These are phyloP conservation scores for Nothobranchius furzeri DNA, from an alignment of 2,113 vertebrate species.

Conservation along the genomic window DNA sequence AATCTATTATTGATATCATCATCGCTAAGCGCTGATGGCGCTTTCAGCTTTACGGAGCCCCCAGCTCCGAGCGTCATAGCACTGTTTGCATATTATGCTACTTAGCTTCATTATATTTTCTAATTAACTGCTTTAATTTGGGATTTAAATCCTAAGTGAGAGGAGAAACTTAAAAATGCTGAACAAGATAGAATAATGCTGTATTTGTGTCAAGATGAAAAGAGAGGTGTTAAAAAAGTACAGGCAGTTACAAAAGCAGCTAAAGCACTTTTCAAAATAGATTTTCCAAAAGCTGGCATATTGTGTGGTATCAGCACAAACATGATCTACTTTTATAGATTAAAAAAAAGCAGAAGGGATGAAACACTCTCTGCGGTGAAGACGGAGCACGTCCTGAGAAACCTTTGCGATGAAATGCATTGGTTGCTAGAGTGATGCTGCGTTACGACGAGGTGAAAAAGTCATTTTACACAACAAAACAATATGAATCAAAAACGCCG, in stretches of 20 bases:
- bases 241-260: constrained; percentile 48
- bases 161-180: constrained; percentile 70
- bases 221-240: constrained; percentile 44
- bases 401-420: constrained; percentile 60
- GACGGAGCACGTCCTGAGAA: constrained; percentile 53
- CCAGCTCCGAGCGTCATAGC: constrained; percentile 67
- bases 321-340: constrained; percentile 51
- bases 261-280: constrained; percentile 52
- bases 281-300: constrained; percentile 34
- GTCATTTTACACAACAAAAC: constrained; percentile 67
- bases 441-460: constrained; percentile 46
- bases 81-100: constrained; percentile 77
- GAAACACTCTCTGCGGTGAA: constrained; percentile 13
- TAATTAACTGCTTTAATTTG: constrained; percentile 79
- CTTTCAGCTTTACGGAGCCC: constrained; percentile 62
- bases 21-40: constrained; percentile 72
- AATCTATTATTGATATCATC: constrained; percentile 80
- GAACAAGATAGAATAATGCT: constrained; percentile 70
- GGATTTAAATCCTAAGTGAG: constrained; percentile 71
- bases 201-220: constrained; percentile 67
- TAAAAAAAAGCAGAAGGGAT: background rate
- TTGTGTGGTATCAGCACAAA: constrained; percentile 68
- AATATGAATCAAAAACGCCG: constrained; percentile 68
- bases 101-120: constrained; percentile 79
- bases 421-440: constrained; percentile 44